Evolutionary conservation across 2,888 invertebrate genomes (phyloP), one percentile per base, ranked within the genome.

Genomic region (Glaucopsyche alexis): DNA sequence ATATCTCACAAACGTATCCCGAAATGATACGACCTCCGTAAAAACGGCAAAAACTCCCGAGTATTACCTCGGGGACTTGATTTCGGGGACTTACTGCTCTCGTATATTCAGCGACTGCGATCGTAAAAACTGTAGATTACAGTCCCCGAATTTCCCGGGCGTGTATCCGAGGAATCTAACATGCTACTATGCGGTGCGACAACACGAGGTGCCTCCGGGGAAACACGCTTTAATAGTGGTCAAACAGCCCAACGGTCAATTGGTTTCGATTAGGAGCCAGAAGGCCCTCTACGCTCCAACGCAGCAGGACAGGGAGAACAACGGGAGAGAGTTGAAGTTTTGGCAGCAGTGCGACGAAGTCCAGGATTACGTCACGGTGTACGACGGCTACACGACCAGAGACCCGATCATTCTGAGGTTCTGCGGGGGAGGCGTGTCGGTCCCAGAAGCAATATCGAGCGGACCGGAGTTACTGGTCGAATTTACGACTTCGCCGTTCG

Each of bases 91-190:
- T 77, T 98, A 97, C 93, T 98, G 98, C 93, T 97, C 98, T 75
- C 94, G 98, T 79, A 97, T 97, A 88, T 98, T 97, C 94, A 97
- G 97, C 88, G 97, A 98, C 91, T 98, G 98, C 91, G 97, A 98
- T 94, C 96, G 95, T 90, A 97, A 96, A 93, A 95, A 95, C 81
- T 98, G 98, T 92, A 95, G 97, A 83, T 94, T 98, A 82, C 98
- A 98, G 89, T 97, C 97, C 70, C 98, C 98, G 71, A 98, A 98
- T 93, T 98, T 96, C 90, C 98, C 98, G 45, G 98, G 98, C 80
- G 95, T 98, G 79, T 98, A 98, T 90, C 98, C 98, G 5, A 95
- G 98, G 79, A 98, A 98, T 89, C 95, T 98, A 82, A 98, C 98
- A 76, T 99, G 99, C 87, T 98, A 98, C 91, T 99, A 97, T 87